A percentile compares a stretch with the other conserved stretches of the same genome.
Conservation (phyloP, 2,113 vertebrate species). For the Ifrita kowaldi region DNA sequence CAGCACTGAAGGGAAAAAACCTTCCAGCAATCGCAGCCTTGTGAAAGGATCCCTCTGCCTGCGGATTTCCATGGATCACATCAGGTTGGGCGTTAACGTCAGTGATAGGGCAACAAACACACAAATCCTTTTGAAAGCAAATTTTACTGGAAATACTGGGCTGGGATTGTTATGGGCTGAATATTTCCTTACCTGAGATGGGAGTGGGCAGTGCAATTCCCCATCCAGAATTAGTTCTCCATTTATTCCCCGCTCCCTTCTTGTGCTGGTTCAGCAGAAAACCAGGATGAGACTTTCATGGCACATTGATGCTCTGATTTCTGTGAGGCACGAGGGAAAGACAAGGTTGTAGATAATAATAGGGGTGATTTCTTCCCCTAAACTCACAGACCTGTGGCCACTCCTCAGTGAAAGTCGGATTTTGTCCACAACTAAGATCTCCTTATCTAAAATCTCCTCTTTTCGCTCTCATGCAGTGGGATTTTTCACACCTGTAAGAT, state of each 20-base stretch:
- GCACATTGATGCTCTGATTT: background rate
- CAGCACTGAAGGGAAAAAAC: background rate
- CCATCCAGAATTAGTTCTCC: background rate
- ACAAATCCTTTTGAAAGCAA: background rate
- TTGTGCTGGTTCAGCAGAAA: background rate
- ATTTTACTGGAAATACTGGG: background rate
- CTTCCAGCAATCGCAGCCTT: background rate
- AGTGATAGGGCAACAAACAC: background rate
- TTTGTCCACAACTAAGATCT: background rate
- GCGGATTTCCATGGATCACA: background rate
- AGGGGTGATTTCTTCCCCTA: background rate
- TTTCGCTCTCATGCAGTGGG: background rate
- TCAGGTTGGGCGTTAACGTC: background rate
- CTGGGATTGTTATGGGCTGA: background rate
- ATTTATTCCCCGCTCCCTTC: background rate
- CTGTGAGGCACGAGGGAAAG: background rate
- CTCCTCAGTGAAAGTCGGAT: background rate
- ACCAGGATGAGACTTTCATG: background rate
- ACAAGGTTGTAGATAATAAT: fast-evolving
- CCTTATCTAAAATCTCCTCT: background rate
- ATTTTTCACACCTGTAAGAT: background rate
- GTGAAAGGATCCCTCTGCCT: background rate
- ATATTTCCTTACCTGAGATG: fast-evolving
- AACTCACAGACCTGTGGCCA: background rate
- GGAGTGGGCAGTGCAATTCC: background rate